Conservation (phyloP, 2,797 vertebrate genomes). For the Enteromius paludinosus region DNA sequence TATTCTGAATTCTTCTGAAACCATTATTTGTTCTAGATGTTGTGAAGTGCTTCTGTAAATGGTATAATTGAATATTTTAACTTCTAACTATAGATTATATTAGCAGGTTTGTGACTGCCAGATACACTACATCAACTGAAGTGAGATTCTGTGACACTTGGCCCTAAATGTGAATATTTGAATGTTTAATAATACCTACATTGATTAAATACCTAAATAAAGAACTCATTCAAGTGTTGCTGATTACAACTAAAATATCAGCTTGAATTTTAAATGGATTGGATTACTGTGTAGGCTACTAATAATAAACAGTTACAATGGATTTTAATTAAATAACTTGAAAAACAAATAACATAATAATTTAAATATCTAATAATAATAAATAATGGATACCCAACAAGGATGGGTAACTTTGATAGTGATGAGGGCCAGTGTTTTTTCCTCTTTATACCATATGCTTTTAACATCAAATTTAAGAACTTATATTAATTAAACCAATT, state of each 20-base stretch:
- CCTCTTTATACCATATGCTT: no score
- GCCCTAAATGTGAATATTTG: background rate
- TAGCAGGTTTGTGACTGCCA: background rate
- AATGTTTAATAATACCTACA: background rate
- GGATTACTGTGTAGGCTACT: background rate
- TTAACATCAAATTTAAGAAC: no score
- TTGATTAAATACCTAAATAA: background rate
- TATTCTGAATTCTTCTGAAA: background rate
- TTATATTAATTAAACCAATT: no score
- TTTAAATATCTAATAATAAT: background rate
- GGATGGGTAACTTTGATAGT: no score
- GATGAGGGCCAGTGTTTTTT: no score
- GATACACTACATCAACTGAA: background rate
- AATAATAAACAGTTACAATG: background rate
- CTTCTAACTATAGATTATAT: background rate
- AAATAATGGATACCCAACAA: no score
- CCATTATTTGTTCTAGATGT: background rate
- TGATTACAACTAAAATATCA: background rate
- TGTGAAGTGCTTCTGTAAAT: background rate
- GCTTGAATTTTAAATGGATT: background rate
- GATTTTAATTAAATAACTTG: background rate
- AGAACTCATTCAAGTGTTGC: background rate
- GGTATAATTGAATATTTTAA: background rate
- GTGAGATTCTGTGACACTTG: background rate
- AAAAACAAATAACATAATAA: background rate